Base-by-base conservation (phyloP, 2,888 invertebrate genomes). In the Eupithecia subfuscata region DNA sequence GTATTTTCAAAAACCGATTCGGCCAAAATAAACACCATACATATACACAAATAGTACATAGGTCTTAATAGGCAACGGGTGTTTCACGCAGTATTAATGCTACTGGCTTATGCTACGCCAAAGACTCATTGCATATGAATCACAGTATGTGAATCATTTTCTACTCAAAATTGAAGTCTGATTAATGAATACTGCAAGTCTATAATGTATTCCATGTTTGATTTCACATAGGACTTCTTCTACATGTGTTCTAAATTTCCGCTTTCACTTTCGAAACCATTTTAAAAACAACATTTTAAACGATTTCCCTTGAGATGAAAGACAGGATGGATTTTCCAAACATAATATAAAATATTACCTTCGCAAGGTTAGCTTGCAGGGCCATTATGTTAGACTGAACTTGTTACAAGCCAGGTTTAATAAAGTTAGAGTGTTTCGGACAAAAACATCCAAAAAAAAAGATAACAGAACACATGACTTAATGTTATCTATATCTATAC, bases 281-380 rank as follows among this genome's bases (percentile, higher is more conserved):
- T 70, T 67, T 52, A 37, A 69, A 71, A 76, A 71, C 71, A 65
- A 76, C 73, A 71, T 71, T 71, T 11, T 70, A 68, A 40, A 67
- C 67, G 48, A 72, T 74, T 77, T 77, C 77, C 74, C 72, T 56
- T 12, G 60, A 48, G 74, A 69, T 40, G 22, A 70, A 63, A 40
- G 30, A 48, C 40, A 52, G 22, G 72, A 72, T 69, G 74, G 67
- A 67, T 70, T 72, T 77, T 67, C 43, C 64, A 69, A 70, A 74
- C 68, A 73, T 63, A 71, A 71, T 73, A 52, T 69, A 64, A 69
- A 76, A 63, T 56, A 72, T 48, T 69, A 75, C 60, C 71, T 71
- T 75, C 18, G 37, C 45, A 60, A 43, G 30, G 48, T 67, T 34
- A 34, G 60, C 74, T 25, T 40, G 16, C 16, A 52, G 60, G 43